Conservation (phyloP, 2,113 vertebrate species). For the Corythornis madagascariensis region DNA sequence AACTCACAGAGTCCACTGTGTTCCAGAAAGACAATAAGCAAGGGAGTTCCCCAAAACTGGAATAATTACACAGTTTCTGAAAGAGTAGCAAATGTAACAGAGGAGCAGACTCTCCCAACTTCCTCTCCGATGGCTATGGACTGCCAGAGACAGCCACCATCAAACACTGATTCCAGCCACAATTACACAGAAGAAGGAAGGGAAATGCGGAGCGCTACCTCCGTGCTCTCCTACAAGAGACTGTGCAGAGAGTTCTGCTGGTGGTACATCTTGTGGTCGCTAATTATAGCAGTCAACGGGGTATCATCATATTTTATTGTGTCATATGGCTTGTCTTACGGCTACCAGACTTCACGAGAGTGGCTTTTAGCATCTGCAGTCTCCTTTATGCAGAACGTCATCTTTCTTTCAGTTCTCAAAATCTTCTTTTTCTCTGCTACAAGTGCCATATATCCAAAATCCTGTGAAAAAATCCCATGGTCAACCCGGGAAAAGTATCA, state of each 20-base stretch:
- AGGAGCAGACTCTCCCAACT: rapidly evolving
- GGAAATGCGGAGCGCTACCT: neutral
- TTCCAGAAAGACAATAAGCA: neutral
- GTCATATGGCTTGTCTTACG: slow-evolving; percentile 72
- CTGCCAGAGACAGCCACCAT: neutral
- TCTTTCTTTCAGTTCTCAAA: slow-evolving; percentile 61
- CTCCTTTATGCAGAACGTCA: slow-evolving; percentile 55
- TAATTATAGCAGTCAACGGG: slow-evolving; percentile 15
- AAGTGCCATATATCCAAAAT: neutral
- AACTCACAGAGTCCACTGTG: neutral
- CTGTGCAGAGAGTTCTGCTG: rapidly evolving
- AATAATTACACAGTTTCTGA: slow-evolving; percentile 13
- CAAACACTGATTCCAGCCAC: neutral
- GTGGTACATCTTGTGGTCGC: slow-evolving; percentile 50
- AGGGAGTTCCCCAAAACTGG: neutral
- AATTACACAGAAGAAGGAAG: neutral
- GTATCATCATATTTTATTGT: slow-evolving; percentile 68
- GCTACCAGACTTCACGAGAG: slow-evolving; percentile 61
- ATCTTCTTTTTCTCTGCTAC: neutral
- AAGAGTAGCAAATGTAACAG: slow-evolving; percentile 3
- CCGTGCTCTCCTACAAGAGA: neutral
- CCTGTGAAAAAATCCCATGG: slow-evolving; percentile 60
- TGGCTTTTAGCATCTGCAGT: slow-evolving; percentile 71
- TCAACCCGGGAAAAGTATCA: neutral
- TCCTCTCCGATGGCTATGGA: neutral